A percentile compares a stretch with the other conserved stretches of the same genome.
Conservation (phyloP, 2,797 vertebrate genomes). For the Austrolebias charrua region DNA sequence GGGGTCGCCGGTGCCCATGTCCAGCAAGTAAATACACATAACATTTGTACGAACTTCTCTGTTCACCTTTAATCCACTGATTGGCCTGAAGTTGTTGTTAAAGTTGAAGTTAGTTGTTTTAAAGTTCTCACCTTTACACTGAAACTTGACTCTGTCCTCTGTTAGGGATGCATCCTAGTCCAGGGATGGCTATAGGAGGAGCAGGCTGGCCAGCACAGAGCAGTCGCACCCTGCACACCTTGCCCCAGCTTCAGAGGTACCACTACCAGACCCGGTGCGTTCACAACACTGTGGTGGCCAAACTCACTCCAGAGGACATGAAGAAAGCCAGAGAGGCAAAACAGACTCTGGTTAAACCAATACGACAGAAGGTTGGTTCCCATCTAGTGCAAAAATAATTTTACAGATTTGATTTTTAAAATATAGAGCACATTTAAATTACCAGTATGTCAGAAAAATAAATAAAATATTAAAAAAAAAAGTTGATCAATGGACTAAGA, state of each 20-base stretch:
- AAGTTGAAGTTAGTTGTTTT: too few species aligned
- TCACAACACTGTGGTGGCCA: constrained; percentile 74
- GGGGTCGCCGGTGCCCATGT: too few species aligned
- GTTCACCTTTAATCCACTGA: neutral
- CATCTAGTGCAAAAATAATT: neutral
- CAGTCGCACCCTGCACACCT: constrained; percentile 67
- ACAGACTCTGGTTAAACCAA: constrained; percentile 62
- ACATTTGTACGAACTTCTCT: too few species aligned
- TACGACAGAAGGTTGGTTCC: constrained; percentile 76
- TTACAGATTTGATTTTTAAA: too few species aligned
- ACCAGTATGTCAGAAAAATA: too few species aligned
- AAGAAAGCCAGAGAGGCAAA: constrained; percentile 83
- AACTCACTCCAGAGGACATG: constrained; percentile 83
- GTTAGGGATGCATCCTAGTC: constrained; percentile 24
- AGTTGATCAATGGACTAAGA: too few species aligned
- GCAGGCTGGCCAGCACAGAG: constrained; percentile 60
- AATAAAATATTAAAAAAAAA: too few species aligned
- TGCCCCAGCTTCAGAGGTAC: constrained; percentile 2
- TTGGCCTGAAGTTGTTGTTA: neutral
- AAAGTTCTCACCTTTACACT: neutral
- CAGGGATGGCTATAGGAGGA: constrained; percentile 23
- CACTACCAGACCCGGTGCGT: constrained; percentile 63
- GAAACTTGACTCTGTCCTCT: neutral
- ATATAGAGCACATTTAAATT: too few species aligned
- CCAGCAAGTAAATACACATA: too few species aligned